These are phyloP conservation scores for Pyrocoelia pectoralis DNA, from an alignment of 2,888 invertebrate genomes.

Conservation along the genomic window DNA sequence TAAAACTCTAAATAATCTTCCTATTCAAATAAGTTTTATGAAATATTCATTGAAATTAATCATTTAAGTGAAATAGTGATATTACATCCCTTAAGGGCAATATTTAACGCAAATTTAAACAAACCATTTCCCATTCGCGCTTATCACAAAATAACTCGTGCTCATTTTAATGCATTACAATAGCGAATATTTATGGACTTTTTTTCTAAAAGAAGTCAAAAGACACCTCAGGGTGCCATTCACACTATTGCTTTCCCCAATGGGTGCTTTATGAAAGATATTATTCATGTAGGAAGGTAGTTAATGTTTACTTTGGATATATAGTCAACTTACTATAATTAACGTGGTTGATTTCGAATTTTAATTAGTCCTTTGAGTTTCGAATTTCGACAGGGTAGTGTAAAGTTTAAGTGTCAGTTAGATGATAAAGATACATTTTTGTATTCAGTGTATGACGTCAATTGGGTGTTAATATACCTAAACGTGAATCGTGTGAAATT, in stretches of 20 bases:
- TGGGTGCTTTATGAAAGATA: neutral
- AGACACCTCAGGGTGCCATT: constrained; percentile 3
- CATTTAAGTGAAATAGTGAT: constrained; percentile 24
- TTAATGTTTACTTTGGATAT: neutral
- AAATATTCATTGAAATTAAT: constrained; percentile 26
- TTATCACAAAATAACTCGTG: constrained; percentile 28
- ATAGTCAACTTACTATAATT: too few species aligned
- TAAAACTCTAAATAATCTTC: neutral
- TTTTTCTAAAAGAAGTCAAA: constrained; percentile 7
- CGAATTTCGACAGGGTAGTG: too few species aligned
- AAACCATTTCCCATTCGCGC: constrained; percentile 29
- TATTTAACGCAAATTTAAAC: constrained; percentile 31
- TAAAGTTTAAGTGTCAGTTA: too few species aligned
- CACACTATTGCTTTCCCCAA: constrained; percentile 1
- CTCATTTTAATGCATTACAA: constrained; percentile 26
- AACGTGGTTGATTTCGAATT: too few species aligned
- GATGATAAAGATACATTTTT: too few species aligned
- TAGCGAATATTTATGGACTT: constrained; percentile 8
- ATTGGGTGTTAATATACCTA: too few species aligned
- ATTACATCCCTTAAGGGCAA: constrained; percentile 18
- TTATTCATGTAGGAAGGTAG: neutral
- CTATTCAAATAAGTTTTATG: neutral
- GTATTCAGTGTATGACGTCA: too few species aligned
- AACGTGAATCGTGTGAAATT: too few species aligned
- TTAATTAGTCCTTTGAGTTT: too few species aligned